Conservation (phyloP, 2,888 invertebrate genomes). For the Kuschelorhynchus macadamiae region DNA sequence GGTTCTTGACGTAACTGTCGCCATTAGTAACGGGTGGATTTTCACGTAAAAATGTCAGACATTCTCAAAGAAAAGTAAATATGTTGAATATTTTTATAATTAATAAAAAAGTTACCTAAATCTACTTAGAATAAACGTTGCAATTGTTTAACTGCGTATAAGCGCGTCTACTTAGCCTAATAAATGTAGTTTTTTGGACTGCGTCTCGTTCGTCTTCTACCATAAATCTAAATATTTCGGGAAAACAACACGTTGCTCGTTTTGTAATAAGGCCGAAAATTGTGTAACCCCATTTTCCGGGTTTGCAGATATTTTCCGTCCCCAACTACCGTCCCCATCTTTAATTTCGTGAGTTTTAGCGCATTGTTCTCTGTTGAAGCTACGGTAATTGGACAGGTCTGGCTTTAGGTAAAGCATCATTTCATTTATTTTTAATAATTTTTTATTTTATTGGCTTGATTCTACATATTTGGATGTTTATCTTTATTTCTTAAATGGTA, state of each 20-base stretch:
- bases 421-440: neutral
- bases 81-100: neutral
- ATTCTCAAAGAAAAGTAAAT: neutral
- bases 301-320: conserved; percentile 41
- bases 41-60: neutral
- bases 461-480: too few relatives aligned
- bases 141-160: neutral
- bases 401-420: too few relatives aligned
- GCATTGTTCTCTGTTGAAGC: too few relatives aligned
- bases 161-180: too few relatives aligned
- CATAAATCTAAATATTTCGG: conserved; percentile 1
- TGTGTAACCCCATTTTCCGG: conserved; percentile 37
- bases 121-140: neutral
- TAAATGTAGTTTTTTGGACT: neutral
- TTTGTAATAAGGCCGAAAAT: conserved; percentile 33
- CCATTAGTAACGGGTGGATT: neutral
- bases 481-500: too few relatives aligned
- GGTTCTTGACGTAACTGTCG: neutral
- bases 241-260: conserved; percentile 17
- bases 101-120: neutral
- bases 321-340: conserved; percentile 14
- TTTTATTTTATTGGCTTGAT: neutral
- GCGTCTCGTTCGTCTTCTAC: neutral
- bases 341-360: conserved; percentile 28
- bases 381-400: too few relatives aligned